Evolutionary conservation across 2,797 vertebrate species (phyloP), one percentile per base, ranked within the genome.

Genomic region (Euthynnus affinis): DNA sequence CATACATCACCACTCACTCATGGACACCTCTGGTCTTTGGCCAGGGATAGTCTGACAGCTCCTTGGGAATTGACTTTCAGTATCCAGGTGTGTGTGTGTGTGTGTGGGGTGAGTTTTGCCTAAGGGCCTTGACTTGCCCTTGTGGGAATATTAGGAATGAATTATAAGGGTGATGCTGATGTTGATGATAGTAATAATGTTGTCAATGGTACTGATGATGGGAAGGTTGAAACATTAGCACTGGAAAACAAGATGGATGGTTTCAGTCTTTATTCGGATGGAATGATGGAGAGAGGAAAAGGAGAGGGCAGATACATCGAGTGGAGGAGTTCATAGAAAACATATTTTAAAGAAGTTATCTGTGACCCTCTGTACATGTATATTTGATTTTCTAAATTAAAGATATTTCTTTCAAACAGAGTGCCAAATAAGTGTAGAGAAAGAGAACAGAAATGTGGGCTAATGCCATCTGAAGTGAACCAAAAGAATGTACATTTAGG

Each of bases 31-130:
- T 80, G 75, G 82, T 87, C 82, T 86, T 64, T 79, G 87, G 79
- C 81, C 67, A 79, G 58, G 53, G 71, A 71, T 48, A 70, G 60
- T 83, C 25, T 91, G 90, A 91, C 91, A 90, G 87, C 65, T 90
- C 71, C 67, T 57, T 82, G 61, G 76, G 82, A 90, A 88, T 83
- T 83, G 66, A 74, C 76, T 88, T 74, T 44, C 48, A 49, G 46
- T 63, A 60, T 74, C 25, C 48, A 55, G 59, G 55, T 71, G 46
- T 57, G 49, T 71, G 40, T 73, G 71, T 81, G 78, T 71, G 51
- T 49, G 51, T 68, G 61, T 73, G 52, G 61, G 37, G 25, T 46
- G 3, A n/a, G 20, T 10, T 3, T 9, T 59, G 79, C 62, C 64
- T 55, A 23, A 40, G 58, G 74, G 68, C 71, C 63, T 40, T 65